Evolutionary conservation across 2,888 invertebrate species (phyloP).

Genomic region (Adineta ricciae): DNA sequence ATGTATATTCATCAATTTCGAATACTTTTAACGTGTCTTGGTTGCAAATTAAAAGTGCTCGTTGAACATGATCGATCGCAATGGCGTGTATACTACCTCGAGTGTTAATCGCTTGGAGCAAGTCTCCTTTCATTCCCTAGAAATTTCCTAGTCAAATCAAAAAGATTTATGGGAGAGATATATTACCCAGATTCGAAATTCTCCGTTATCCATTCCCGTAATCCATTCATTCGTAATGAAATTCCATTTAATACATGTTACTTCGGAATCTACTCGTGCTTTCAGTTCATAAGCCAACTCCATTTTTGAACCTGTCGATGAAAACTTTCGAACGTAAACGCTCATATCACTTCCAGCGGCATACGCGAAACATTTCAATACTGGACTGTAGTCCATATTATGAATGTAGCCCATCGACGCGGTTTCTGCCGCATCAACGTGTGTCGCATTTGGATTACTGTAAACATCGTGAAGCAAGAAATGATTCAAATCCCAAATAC

Average conservation of each 20-base stretch:
- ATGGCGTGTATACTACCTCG: constrained; percentile 26
- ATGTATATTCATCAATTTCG: constrained; percentile 43
- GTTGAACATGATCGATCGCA: constrained; percentile 24
- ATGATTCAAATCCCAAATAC: constrained; percentile 45
- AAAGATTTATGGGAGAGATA: not conserved
- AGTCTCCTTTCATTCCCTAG: constrained; percentile 13
- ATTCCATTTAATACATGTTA: constrained; percentile 46
- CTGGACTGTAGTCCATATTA: constrained; percentile 42
- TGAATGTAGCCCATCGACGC: constrained; percentile 47
- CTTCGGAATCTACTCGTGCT: constrained; percentile 44
- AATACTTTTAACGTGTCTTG: constrained; percentile 40
- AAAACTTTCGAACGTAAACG: constrained; percentile 46
- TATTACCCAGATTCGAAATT: constrained; percentile 47
- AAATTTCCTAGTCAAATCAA: not conserved
- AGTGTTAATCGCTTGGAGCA: constrained; percentile 37
- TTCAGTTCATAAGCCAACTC: constrained; percentile 45
- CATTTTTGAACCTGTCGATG: constrained; percentile 43
- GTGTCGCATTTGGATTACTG: constrained; percentile 37
- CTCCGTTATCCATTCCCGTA: constrained; percentile 48
- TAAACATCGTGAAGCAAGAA: constrained; percentile 43
- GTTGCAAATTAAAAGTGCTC: constrained; percentile 23
- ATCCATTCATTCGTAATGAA: constrained; percentile 43
- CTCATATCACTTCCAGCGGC: constrained; percentile 48
- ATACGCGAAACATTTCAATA: constrained; percentile 47
- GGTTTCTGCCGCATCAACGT: constrained; percentile 40